These are phyloP conservation scores for Panagrolaimus sp. DNA, from an alignment of 1,140 invertebrate genomes.

Conservation along the genomic window DNA sequence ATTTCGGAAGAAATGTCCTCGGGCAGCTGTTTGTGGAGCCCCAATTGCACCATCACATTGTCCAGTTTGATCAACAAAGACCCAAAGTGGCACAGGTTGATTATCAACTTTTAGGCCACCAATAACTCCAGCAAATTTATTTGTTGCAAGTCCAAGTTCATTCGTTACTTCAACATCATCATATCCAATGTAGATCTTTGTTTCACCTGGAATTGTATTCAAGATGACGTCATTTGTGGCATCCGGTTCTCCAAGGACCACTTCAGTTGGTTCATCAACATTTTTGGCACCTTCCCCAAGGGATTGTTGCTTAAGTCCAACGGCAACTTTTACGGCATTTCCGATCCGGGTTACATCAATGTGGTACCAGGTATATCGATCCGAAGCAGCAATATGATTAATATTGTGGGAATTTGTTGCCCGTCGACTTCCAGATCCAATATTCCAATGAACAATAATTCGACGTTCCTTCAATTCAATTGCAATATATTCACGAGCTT, in stretches of 20 bases:
- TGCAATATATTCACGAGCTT: constrained; percentile 52
- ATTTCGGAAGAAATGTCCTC: constrained; percentile 57
- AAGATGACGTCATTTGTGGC: constrained; percentile 48
- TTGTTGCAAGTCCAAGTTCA: constrained; percentile 46
- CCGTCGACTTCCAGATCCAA: constrained; percentile 48
- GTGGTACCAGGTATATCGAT: constrained; percentile 54
- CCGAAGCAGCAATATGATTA: constrained; percentile 52
- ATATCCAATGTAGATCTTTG: constrained; percentile 41
- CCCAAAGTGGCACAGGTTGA: constrained; percentile 48
- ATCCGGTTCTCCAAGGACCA: constrained; percentile 46
- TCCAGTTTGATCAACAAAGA: constrained; percentile 40
- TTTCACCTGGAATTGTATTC: constrained; percentile 56
- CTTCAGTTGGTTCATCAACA: constrained; percentile 40
- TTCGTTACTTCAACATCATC: constrained; percentile 29
- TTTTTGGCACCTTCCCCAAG: constrained; percentile 40
- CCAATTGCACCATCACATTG: constrained; percentile 53
- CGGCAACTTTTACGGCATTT: constrained; percentile 50
- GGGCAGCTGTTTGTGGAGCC: constrained; percentile 26
- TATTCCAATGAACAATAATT: constrained; percentile 56
- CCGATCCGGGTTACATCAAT: constrained; percentile 43
- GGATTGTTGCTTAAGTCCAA: constrained; percentile 46
- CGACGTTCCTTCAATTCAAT: constrained; percentile 52
- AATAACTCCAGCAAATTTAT: constrained; percentile 50
- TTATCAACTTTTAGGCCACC: constrained; percentile 53
- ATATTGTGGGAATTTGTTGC: constrained; percentile 53